phyloP scores from a whole-genome alignment of 2,888 invertebrate genomes.

The Nemurella pictetii region DNA sequence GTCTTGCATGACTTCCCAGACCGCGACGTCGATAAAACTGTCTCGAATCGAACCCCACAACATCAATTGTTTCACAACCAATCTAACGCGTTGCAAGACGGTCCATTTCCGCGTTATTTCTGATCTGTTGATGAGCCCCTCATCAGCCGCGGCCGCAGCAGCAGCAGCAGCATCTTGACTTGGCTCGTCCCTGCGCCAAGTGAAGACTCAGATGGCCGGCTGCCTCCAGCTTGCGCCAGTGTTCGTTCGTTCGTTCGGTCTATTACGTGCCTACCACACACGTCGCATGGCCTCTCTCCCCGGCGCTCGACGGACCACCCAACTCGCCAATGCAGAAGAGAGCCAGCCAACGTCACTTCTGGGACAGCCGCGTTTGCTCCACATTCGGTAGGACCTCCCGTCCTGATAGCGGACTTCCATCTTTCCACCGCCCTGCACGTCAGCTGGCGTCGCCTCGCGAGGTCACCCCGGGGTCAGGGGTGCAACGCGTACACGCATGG shows the following conservation, averaged over 20 bases:
- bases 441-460: background rate
- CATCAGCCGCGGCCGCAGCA: too few species aligned
- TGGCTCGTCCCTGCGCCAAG: background rate
- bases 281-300: conserved; percentile 28
- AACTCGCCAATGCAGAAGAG: conserved; percentile 20
- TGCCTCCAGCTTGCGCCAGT: background rate
- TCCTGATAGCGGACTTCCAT: background rate
- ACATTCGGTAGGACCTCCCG: conserved; percentile 28
- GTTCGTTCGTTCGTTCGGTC: background rate
- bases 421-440: background rate
- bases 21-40: background rate
- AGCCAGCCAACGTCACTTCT: conserved; percentile 9
- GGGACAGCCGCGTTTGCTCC: conserved; percentile 14
- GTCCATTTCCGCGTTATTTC: background rate
- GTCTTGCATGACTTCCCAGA: background rate
- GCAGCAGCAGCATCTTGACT: too few species aligned
- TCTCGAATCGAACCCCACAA: background rate
- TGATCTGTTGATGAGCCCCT: background rate
- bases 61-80: background rate
- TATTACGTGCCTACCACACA: conserved; percentile 35
- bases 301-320: conserved; percentile 35
- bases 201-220: background rate
- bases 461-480: background rate
- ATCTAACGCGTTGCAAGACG: background rate
- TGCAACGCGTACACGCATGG: background rate